Conservation (phyloP, 2,797 vertebrate genomes). For the Tolypeutes matacus region DNA sequence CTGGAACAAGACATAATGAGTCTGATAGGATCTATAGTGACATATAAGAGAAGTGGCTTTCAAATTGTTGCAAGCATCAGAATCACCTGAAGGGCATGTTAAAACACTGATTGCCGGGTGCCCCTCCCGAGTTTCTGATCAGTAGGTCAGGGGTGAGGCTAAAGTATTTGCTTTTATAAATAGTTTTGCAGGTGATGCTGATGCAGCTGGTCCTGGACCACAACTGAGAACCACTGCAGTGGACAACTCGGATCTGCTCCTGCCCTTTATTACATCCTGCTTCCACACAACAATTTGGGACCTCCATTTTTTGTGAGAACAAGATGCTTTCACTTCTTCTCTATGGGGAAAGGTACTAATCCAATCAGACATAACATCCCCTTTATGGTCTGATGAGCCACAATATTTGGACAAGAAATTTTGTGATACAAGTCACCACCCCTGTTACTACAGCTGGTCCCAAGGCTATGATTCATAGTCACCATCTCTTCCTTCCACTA, state of each 20-base stretch:
- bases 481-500: neutral
- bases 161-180: neutral
- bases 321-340: neutral
- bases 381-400: neutral
- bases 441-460: neutral
- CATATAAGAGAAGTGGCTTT: neutral
- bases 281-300: neutral
- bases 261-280: neutral
- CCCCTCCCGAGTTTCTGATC: neutral
- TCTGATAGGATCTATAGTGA: neutral
- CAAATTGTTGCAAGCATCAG: neutral
- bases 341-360: neutral
- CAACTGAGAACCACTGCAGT: neutral
- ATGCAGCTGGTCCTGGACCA: neutral
- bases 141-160: neutral
- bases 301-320: neutral
- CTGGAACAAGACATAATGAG: neutral
- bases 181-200: neutral
- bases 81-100: neutral
- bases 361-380: neutral
- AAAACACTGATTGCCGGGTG: neutral
- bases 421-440: neutral
- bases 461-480: neutral
- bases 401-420: neutral
- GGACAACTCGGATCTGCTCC: neutral